phyloP scores from a whole-genome alignment of 2,113 vertebrate genomes.

The Damaliscus lunatus region DNA sequence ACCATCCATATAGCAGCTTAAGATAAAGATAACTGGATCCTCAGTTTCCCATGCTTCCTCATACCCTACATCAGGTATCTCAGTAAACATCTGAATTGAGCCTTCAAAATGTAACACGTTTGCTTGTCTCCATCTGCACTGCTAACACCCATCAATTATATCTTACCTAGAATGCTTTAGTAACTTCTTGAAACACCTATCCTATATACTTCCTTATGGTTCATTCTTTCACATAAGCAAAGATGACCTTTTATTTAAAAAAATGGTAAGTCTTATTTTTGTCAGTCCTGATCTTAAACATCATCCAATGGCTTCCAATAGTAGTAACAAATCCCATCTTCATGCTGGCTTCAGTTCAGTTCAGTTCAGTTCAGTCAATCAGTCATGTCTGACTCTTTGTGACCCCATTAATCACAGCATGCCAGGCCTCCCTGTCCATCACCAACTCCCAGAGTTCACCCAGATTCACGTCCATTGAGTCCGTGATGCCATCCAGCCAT shows the following conservation, averaged over 20 bases:
- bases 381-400: no score
- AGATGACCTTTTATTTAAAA: neutral
- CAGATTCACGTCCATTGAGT: no score
- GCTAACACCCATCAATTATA: neutral
- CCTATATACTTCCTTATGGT: neutral
- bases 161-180: neutral
- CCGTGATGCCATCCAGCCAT: no score
- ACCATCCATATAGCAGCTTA: neutral
- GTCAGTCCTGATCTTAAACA: neutral
- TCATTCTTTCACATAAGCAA: neutral
- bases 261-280: neutral
- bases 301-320: neutral
- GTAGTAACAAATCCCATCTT: neutral
- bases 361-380: no score
- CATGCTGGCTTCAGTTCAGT: neutral
- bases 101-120: neutral
- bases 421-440: no score
- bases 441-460: rapidly evolving
- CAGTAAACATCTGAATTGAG: neutral
- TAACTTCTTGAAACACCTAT: neutral
- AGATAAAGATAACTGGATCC: neutral
- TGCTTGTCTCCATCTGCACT: neutral
- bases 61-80: neutral
- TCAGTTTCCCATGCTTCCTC: neutral
- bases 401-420: rapidly evolving